A percentile compares a stretch with the other conserved stretches of the same genome.
These are phyloP conservation scores for Tethea ocularis DNA, from an alignment of 2,888 invertebrate species.

Conservation along the genomic window DNA sequence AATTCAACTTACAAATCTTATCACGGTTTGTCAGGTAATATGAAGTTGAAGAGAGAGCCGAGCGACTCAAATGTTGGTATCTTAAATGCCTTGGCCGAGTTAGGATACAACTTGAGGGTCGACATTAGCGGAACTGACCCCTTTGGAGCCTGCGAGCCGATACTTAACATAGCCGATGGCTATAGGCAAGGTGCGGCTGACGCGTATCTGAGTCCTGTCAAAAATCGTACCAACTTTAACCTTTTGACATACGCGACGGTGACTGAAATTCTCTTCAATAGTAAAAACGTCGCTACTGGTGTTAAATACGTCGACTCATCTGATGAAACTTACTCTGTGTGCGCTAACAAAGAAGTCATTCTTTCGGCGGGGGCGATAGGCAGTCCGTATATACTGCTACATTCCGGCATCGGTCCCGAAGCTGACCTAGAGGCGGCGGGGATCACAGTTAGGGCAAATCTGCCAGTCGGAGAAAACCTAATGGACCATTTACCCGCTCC, in stretches of 20 bases:
- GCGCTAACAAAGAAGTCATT: conserved; percentile 44
- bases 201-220: conserved; percentile 30
- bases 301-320: conserved; percentile 29
- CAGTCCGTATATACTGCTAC: conserved; percentile 46
- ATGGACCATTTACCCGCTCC: conserved; percentile 23
- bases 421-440: conserved; percentile 31
- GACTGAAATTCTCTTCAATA: conserved; percentile 39
- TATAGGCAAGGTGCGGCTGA: conserved; percentile 36
- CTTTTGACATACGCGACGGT: conserved; percentile 36
- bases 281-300: conserved; percentile 42
- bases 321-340: conserved; percentile 24
- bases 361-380: conserved; percentile 49
- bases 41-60: conserved; percentile 27
- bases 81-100: conserved; percentile 33
- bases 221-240: conserved; percentile 35
- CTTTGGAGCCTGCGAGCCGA: conserved; percentile 32
- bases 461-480: conserved; percentile 21
- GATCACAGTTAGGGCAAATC: conserved; percentile 36
- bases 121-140: conserved; percentile 34
- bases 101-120: conserved; percentile 25
- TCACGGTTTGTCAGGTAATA: conserved; percentile 39
- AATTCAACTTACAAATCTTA: conserved; percentile 11
- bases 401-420: conserved; percentile 52
- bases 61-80: conserved; percentile 15
- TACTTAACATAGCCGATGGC: conserved; percentile 34